Evolutionary conservation across 2,888 invertebrate genomes (phyloP), one percentile per base, ranked within the genome.

Genomic region (Drosophila planitibia): DNA sequence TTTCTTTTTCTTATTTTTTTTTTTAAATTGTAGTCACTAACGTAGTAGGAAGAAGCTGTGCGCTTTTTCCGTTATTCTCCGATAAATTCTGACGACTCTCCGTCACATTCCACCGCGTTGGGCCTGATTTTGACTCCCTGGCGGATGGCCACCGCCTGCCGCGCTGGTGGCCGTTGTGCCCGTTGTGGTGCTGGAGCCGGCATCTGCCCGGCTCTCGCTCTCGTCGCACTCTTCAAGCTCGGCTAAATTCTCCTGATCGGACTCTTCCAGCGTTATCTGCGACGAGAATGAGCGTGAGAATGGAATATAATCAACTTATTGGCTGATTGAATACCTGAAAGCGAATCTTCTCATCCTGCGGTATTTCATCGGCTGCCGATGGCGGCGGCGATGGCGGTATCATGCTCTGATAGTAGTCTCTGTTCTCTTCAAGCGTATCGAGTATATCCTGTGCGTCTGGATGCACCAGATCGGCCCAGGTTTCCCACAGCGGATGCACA

Each of bases 401-500:
- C 96, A 97, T 97, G 92, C 97, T 96, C 93, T 97, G 97, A 94
- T 98, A 98, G 96, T 98, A 99, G 94, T 99, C 98, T 86, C 99
- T 96, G 94, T 99, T 99, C 94, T 99, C 98, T 94, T 99, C 99
- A 91, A 99, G 95, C 59, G 98, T 98, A 94, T 99, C 99, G 82
- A 99, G 95, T 91, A 99, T 99, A 84, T 98, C 97, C 94, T 99
- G 99, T 59, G 99, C 99, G 93, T 99, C 99, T 4, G 99, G 99
- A 94, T 99, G 99, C 57, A 99, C 99, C 79, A 99, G 95, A 94
- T 99, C 99, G 16, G 98, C 99, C 99, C 99, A 99, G 62, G 99
- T 99, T 94, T 99, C 99, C 98, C 99, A 99, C 76, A 99, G 94
- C 3, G 99, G 99, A 94, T 99, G 99, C 49, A 99, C 99, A 93